A percentile compares a stretch with the other conserved stretches of the same genome.
phyloP scores from a whole-genome alignment of 2,888 invertebrate genomes.

The Hypena proboscidalis region DNA sequence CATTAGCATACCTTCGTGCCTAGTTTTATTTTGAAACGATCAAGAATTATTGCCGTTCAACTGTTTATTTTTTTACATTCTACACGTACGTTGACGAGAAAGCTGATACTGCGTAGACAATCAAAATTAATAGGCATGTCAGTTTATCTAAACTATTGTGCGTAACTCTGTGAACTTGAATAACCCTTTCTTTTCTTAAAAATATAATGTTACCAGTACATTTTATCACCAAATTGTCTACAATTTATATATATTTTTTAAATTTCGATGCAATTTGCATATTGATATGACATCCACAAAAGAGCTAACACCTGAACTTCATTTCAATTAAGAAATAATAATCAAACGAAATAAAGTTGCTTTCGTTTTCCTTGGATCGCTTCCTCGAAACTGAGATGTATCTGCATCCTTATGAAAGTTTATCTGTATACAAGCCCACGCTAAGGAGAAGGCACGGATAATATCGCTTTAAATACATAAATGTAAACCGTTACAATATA shows the following conservation, averaged over 20 bases:
- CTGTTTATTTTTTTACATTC: background rate
- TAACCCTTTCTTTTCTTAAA: slow-evolving; percentile 46
- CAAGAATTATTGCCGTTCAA: slow-evolving; percentile 54
- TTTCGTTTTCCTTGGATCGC: slow-evolving; percentile 29
- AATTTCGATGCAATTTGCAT: slow-evolving; percentile 13
- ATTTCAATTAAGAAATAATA: slow-evolving; percentile 30
- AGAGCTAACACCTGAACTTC: slow-evolving; percentile 2
- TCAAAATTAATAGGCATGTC: too few species aligned
- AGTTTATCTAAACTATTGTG: too few species aligned
- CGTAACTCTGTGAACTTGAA: too few species aligned
- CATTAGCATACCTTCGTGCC: slow-evolving; percentile 47
- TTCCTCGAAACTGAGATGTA: slow-evolving; percentile 37
- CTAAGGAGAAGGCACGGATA: slow-evolving; percentile 34
- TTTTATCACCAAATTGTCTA: slow-evolving; percentile 48
- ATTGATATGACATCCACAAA: background rate
- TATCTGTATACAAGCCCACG: slow-evolving; percentile 38
- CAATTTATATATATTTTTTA: too few species aligned
- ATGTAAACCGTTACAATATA: slow-evolving; percentile 45
- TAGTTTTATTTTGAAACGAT: slow-evolving; percentile 51
- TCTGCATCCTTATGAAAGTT: slow-evolving; percentile 36
- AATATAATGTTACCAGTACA: slow-evolving; percentile 58
- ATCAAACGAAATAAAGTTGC: slow-evolving; percentile 1
- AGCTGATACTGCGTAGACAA: too few species aligned
- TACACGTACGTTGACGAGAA: too few species aligned
- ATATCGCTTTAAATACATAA: slow-evolving; percentile 40